Conservation (phyloP, 2,888 invertebrate genomes). For the Andrena bicolor region DNA sequence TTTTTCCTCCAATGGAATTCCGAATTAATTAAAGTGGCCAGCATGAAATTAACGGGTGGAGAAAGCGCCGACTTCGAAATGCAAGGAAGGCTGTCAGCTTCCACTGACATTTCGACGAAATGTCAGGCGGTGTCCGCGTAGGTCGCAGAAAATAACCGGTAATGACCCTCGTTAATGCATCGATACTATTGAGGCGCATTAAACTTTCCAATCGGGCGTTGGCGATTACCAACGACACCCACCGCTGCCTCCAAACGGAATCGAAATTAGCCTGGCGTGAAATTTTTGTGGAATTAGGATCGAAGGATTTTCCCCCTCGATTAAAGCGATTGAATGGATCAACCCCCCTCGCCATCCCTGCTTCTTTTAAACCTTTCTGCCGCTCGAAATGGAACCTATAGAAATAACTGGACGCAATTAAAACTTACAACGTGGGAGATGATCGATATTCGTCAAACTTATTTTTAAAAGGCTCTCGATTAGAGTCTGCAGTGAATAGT, state of each 20-base stretch:
- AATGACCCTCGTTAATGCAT: conserved; percentile 22
- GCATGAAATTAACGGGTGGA: conserved; percentile 20
- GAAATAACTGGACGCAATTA: background rate
- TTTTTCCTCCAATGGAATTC: background rate
- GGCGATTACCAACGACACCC: background rate
- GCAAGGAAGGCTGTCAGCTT: background rate
- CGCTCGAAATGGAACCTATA: background rate
- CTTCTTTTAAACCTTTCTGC: background rate
- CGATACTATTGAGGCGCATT: conserved; percentile 5
- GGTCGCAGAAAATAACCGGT: conserved; percentile 28
- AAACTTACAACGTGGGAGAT: background rate
- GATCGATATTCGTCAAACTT: background rate
- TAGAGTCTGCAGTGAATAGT: background rate
- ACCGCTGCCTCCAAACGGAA: background rate
- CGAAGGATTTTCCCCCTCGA: background rate
- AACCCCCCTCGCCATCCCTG: background rate
- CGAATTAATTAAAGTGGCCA: conserved; percentile 29
- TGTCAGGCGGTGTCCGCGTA: conserved; percentile 33
- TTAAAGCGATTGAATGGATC: background rate
- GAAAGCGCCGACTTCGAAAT: background rate
- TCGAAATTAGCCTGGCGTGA: conserved; percentile 14
- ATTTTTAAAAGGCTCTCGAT: background rate
- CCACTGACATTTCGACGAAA: conserved; percentile 36
- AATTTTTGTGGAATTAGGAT: conserved; percentile 7
- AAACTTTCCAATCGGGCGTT: conserved; percentile 8